Conservation (phyloP, 2,888 invertebrate genomes). For the Blera fallax region DNA sequence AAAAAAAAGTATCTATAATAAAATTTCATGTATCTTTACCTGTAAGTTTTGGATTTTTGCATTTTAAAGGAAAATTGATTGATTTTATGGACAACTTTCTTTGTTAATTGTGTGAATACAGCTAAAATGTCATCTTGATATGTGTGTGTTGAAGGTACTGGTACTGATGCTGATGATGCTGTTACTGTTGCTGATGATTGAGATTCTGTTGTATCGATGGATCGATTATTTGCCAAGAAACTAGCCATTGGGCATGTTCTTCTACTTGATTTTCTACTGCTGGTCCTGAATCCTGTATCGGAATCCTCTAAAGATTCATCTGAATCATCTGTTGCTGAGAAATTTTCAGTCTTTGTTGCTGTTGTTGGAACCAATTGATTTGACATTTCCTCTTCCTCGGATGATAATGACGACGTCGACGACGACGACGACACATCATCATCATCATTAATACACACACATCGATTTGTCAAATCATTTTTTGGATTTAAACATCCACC, state of each 20-base stretch:
- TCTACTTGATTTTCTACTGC: conserved; percentile 43
- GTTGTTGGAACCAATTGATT: conserved; percentile 23
- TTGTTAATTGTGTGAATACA: conserved; percentile 78
- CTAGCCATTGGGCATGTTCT: conserved; percentile 55
- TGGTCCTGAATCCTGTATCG: conserved; percentile 56
- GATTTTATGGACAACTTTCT: conserved; percentile 75
- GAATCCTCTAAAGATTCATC: conserved; percentile 61
- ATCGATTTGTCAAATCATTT: conserved; percentile 38
- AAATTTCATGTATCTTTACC: conserved; percentile 76
- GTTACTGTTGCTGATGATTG: conserved; percentile 49
- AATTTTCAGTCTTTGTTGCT: background rate
- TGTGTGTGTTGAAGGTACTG: conserved; percentile 73
- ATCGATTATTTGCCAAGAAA: conserved; percentile 16
- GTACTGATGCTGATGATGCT: conserved; percentile 49
- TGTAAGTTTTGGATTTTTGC: conserved; percentile 78
- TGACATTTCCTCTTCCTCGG: conserved; percentile 23
- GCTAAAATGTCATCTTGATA: conserved; percentile 78
- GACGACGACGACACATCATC: conserved; percentile 6
- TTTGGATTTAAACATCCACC: conserved; percentile 59
- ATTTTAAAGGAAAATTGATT: conserved; percentile 75
- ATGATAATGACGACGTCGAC: conserved; percentile 2
- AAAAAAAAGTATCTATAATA: background rate
- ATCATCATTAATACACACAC: conserved; percentile 22
- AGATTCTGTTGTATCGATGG: conserved; percentile 50
- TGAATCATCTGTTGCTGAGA: conserved; percentile 30